Evolutionary conservation across 37 sponge, comb jelly and placozoan genomes (phyloP).

Genomic region (Theonella swinhoei): DNA sequence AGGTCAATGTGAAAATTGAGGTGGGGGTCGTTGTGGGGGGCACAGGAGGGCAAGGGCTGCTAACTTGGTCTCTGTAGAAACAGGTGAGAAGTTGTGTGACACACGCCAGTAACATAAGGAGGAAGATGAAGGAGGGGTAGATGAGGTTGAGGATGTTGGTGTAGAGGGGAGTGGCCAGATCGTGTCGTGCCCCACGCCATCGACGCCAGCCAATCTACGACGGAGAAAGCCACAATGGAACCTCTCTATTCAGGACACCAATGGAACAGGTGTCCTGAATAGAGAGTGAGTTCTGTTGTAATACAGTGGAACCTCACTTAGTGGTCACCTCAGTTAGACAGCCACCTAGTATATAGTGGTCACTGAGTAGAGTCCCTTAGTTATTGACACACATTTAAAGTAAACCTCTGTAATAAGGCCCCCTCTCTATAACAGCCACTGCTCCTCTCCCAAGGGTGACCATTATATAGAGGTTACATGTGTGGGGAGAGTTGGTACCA

Average conservation of each 20-base stretch:
- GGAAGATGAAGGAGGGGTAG: conserved; percentile 64
- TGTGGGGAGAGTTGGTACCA: too few species aligned
- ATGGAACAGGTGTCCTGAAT: not conserved
- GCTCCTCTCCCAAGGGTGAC: too few species aligned
- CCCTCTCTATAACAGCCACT: too few species aligned
- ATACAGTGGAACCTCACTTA: too few species aligned
- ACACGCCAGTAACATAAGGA: conserved; percentile 27
- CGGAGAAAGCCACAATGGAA: not conserved
- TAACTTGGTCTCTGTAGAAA: conserved; percentile 67
- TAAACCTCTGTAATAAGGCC: too few species aligned
- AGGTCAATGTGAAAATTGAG: not conserved
- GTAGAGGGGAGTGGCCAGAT: conserved; percentile 4
- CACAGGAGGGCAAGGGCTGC: not conserved
- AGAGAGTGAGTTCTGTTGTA: not conserved
- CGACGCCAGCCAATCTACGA: conserved; percentile 71
- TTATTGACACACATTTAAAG: too few species aligned
- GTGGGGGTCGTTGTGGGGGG: not conserved
- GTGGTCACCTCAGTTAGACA: too few species aligned
- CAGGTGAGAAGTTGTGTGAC: conserved; percentile 66
- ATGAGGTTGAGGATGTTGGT: conserved; percentile 32
- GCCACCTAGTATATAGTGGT: too few species aligned
- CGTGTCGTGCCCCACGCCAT: not conserved
- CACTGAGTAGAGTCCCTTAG: too few species aligned
- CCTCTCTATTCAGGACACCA: not conserved
- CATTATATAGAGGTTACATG: too few species aligned